These are phyloP conservation scores for Sarcophaga bullata DNA, from an alignment of 1,140 invertebrate genomes.

Conservation along the genomic window DNA sequence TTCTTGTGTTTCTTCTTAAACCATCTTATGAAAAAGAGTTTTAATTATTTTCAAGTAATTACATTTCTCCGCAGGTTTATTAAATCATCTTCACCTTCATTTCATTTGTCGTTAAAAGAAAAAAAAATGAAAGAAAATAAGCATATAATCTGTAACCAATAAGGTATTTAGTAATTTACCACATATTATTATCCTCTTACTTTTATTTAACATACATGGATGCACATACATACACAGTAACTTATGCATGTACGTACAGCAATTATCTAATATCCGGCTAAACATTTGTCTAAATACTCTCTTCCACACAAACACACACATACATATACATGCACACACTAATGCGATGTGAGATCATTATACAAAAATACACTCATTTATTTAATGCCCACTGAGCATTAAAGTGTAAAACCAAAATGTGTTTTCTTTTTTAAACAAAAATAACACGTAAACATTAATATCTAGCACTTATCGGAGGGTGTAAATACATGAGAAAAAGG, in stretches of 20 bases:
- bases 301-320: background rate
- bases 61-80: constrained; percentile 4
- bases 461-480: no score
- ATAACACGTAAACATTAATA: background rate
- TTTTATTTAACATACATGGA: background rate
- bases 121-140: no score
- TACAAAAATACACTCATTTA: background rate
- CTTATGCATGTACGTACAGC: background rate
- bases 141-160: background rate
- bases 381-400: constrained; percentile 24
- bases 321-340: no score
- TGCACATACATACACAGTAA: background rate
- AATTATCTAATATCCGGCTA: constrained; percentile 18
- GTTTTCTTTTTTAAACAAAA: constrained; percentile 25
- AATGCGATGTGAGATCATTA: no score
- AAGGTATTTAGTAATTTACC: constrained; percentile 22
- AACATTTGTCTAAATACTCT: no score
- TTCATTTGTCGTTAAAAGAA: no score
- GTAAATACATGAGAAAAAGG: no score
- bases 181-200: constrained; percentile 22
- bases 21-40: no score
- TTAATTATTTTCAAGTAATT: constrained; percentile 24
- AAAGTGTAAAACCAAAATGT: constrained; percentile 23
- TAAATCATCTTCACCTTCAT: background rate
- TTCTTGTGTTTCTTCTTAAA: no score